Percentiles rank a stretch among this genome's conserved stretches.
Evolutionary conservation across 2,888 invertebrate species (phyloP).

Genomic region (Amblyjoppa fuscipennis): DNA sequence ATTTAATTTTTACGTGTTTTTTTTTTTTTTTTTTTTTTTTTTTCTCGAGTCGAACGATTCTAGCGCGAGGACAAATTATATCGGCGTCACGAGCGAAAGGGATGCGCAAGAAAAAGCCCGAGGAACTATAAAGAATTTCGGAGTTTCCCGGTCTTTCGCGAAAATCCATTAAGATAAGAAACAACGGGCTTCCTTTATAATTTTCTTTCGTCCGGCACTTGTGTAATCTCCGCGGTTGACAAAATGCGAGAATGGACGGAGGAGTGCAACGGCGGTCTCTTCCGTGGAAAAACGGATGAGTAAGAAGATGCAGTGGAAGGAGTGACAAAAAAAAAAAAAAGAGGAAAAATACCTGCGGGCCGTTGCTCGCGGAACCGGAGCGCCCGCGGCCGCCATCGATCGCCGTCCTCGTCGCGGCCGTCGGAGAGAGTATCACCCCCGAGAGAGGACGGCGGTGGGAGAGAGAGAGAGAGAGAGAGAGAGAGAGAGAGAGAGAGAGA

Average conservation of each 20-base stretch:
- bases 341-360: conserved; percentile 59
- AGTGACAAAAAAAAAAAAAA: conserved; percentile 34
- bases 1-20: background rate
- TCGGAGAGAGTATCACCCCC: conserved; percentile 35
- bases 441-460: background rate
- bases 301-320: conserved; percentile 37
- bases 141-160: conserved; percentile 6
- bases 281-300: conserved; percentile 55
- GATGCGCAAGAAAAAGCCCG: conserved; percentile 5
- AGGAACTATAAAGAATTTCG: conserved; percentile 41
- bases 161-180: conserved; percentile 40
- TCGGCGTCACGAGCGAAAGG: conserved; percentile 62
- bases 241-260: conserved; percentile 3
- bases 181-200: background rate
- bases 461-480: conserved; percentile 10
- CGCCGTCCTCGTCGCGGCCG: conserved; percentile 57
- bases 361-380: conserved; percentile 61
- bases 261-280: conserved; percentile 24
- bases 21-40: background rate
- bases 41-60: conserved; percentile 18
- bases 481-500: conserved; percentile 16
- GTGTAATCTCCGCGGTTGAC: conserved; percentile 19
- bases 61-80: conserved; percentile 76
- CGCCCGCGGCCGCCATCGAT: conserved; percentile 68
- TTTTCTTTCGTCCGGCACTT: conserved; percentile 9